phyloP scores from a whole-genome alignment of 2,797 vertebrate genomes.

The Hypotaenidia philippensis region DNA sequence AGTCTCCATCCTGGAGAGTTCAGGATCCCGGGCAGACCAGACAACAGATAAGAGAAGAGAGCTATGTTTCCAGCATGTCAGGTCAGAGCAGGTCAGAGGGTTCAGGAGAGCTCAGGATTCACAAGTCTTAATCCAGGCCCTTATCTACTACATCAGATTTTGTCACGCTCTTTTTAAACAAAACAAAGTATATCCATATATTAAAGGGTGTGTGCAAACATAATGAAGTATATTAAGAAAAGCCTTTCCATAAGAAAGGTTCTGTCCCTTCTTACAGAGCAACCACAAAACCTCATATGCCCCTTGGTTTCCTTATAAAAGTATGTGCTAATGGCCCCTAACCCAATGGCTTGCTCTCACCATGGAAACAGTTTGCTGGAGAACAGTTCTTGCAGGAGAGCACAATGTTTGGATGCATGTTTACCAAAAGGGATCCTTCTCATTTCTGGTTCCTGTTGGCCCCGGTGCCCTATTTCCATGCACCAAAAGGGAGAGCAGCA shows the following conservation, averaged over 20 bases:
- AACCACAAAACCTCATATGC: background rate
- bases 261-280: background rate
- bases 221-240: background rate
- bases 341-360: rapidly evolving
- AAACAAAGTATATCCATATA: background rate
- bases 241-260: background rate
- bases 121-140: background rate
- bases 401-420: background rate
- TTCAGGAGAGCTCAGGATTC: background rate
- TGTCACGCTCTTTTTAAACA: background rate
- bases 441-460: background rate
- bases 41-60: background rate
- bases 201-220: background rate
- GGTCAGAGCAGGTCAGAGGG: background rate
- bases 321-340: background rate
- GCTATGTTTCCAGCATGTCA: background rate
- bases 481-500: background rate
- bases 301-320: background rate
- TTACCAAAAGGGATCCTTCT: background rate
- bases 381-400: background rate
- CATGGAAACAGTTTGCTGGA: background rate
- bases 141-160: background rate
- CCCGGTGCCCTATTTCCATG: background rate
- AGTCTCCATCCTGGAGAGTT: background rate
- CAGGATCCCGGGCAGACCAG: background rate